These are phyloP conservation scores for Andinoacara biseriatus DNA, from an alignment of 2,113 vertebrate species.

Conservation along the genomic window DNA sequence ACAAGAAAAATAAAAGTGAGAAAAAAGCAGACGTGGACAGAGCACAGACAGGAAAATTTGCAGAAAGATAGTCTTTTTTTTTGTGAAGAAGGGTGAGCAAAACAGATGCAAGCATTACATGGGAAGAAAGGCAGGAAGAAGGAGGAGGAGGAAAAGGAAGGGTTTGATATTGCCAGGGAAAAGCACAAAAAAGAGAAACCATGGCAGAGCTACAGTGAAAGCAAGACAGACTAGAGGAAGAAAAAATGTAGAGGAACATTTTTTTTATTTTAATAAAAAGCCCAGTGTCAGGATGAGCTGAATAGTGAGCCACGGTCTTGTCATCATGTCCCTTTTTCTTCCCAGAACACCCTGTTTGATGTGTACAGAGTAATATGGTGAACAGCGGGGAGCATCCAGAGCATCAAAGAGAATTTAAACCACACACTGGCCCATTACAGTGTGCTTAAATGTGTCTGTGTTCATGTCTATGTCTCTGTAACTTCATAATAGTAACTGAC, in stretches of 20 bases:
- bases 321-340: conserved; percentile 63
- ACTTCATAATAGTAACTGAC: conserved; percentile 21
- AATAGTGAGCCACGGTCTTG: conserved; percentile 53
- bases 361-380: conserved; percentile 65
- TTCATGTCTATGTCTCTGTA: background rate
- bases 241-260: conserved; percentile 23
- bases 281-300: conserved; percentile 40
- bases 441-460: conserved; percentile 5
- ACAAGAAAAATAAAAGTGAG: conserved; percentile 18
- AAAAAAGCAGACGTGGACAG: background rate
- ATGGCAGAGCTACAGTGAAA: conserved; percentile 27
- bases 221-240: background rate
- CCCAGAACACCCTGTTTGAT: conserved; percentile 70
- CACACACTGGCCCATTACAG: conserved; percentile 63
- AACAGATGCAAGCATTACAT: conserved; percentile 38
- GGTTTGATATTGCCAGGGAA: conserved; percentile 36
- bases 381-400: conserved; percentile 56
- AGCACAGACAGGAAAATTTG: conserved; percentile 19
- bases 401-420: conserved; percentile 73
- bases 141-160: conserved; percentile 10
- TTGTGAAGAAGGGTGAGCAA: conserved; percentile 28
- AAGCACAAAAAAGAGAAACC: conserved; percentile 4
- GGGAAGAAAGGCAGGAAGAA: conserved; percentile 28
- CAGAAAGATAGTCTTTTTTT: background rate
- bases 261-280: conserved; percentile 63